These are phyloP conservation scores for Lipophrys pholis DNA, from an alignment of 2,113 vertebrate species.

Conservation along the genomic window DNA sequence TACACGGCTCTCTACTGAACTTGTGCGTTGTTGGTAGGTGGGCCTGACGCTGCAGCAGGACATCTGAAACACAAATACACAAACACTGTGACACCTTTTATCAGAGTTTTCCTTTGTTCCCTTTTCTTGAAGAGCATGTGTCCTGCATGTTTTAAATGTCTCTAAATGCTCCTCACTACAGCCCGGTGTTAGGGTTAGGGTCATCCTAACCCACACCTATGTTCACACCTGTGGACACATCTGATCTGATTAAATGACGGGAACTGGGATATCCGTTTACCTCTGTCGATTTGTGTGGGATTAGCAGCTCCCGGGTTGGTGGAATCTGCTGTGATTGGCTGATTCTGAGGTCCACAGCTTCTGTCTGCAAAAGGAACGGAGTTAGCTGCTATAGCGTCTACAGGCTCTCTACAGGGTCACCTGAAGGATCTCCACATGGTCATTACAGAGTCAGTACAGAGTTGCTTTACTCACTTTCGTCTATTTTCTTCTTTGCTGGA, in stretches of 20 bases:
- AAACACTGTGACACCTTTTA: too few species aligned
- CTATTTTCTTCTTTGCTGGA: constrained; percentile 86
- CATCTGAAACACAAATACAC: constrained; percentile 57
- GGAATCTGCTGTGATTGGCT: constrained; percentile 58
- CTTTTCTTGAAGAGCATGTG: too few species aligned
- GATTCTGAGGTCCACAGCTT: constrained; percentile 50
- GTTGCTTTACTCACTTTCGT: constrained; percentile 75
- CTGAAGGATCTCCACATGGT: too few species aligned
- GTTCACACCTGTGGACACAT: too few species aligned
- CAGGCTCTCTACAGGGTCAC: too few species aligned
- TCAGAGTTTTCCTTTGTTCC: too few species aligned
- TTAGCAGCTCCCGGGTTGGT: constrained; percentile 1
- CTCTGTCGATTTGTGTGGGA: constrained; percentile 56
- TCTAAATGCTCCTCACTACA: too few species aligned
- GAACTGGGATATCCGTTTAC: constrained; percentile 36
- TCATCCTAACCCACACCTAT: too few species aligned
- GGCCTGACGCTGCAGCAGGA: constrained; percentile 82
- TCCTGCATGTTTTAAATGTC: too few species aligned
- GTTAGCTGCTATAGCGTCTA: too few species aligned
- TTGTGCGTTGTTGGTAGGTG: constrained; percentile 86
- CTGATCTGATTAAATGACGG: too few species aligned
- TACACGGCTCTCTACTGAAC: constrained; percentile 87
- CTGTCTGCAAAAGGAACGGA: constrained; percentile 48
- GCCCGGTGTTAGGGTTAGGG: too few species aligned
- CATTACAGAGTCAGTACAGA: background rate